phyloP scores from a whole-genome alignment of 2,797 vertebrate genomes.

The Anas bahamensis region DNA sequence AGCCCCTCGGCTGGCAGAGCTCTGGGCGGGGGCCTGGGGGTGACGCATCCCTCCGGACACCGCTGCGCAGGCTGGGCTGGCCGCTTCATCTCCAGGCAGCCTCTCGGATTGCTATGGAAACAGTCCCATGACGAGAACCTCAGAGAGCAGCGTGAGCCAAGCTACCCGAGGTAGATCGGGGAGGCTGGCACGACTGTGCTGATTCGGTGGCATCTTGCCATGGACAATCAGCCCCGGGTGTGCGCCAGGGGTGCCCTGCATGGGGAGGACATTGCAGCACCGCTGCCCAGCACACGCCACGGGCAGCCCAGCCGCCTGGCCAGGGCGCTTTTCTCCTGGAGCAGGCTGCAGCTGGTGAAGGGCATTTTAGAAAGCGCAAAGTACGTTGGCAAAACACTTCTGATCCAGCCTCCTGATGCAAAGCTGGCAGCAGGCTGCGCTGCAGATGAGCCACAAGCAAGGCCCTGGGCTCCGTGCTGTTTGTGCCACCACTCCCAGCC shows the following conservation, averaged over 20 bases:
- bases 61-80: not conserved
- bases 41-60: not conserved
- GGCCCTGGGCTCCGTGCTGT: not conserved
- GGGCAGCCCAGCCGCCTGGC: not conserved
- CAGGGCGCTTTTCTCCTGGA: not conserved
- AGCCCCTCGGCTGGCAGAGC: not conserved
- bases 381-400: not conserved
- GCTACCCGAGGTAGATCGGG: not conserved
- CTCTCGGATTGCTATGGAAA: not conserved
- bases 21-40: not conserved
- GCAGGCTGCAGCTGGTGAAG: not conserved
- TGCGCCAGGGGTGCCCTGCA: not conserved
- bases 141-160: not conserved
- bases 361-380: not conserved
- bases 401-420: too few species aligned
- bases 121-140: not conserved
- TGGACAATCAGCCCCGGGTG: accelerated
- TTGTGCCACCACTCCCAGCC: not conserved
- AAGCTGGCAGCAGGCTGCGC: not conserved
- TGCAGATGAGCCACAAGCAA: not conserved
- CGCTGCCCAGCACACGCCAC: not conserved
- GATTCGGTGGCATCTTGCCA: not conserved
- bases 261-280: not conserved
- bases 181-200: not conserved
- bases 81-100: not conserved